A percentile compares a stretch with the other conserved stretches of the same genome.
Conservation (phyloP, 2,113 vertebrate species). For the Pygoscelis adeliae region DNA sequence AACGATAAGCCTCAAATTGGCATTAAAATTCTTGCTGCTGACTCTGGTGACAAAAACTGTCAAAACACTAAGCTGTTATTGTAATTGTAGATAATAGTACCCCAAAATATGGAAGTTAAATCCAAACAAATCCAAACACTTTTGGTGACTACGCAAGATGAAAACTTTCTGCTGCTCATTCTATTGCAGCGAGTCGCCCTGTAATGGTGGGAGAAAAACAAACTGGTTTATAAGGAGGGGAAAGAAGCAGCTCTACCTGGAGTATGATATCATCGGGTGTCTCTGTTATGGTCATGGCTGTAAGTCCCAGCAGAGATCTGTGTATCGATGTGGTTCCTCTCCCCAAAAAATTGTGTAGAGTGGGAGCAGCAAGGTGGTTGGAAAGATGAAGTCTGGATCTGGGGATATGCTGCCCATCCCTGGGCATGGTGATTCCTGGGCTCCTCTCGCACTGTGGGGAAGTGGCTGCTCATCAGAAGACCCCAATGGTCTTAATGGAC, state of each 20-base stretch:
- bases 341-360: neutral
- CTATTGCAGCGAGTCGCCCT: accelerated
- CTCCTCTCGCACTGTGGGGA: accelerated
- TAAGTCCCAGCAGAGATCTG: neutral
- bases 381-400: neutral
- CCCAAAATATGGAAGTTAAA: neutral
- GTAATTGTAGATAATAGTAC: neutral
- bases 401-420: neutral
- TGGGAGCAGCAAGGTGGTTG: neutral
- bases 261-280: accelerated
- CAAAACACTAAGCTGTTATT: neutral
- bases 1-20: neutral
- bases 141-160: neutral
- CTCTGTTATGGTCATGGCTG: accelerated
- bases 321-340: neutral
- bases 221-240: neutral
- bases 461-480: neutral
- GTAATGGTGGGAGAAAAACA: neutral
- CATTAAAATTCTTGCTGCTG: slow-evolving; percentile 1
- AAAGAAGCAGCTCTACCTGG: neutral
- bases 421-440: neutral
- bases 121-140: neutral
- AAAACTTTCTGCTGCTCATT: neutral
- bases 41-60: slow-evolving; percentile 8
- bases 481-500: neutral